Evolutionary conservation across 2,113 vertebrate species (phyloP), one percentile per base, ranked within the genome.

Genomic region (Myotis lucifugus): DNA sequence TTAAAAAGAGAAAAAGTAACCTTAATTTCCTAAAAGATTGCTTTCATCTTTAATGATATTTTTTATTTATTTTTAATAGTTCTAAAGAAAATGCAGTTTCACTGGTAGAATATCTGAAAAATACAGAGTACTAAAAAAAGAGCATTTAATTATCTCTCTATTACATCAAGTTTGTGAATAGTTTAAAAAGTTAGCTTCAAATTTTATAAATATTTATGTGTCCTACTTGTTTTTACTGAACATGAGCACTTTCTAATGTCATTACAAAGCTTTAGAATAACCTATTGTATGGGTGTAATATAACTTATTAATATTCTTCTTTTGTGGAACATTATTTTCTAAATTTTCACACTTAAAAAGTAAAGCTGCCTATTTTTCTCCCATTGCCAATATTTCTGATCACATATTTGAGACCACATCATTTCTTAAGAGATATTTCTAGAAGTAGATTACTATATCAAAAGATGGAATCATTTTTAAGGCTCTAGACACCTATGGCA

Each of bases 61-160:
- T 4, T 90, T 93, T 70, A 27, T 82, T 91, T 81, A 81, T 69
- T 77, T 87, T 91, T 70, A 93, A n/a, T 56, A 19, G 59, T 85
- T 66, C 17, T 66, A 85, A 72, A 88, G 76, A 81, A 73, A 86
- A 46, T 64, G 2, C 77, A 54, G 61, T 34, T 25, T 88, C 37
- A 40, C 27, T 66, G 10, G 10, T 69, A 42, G 34, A 83, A 64
- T 90, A 79, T 84, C 61, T 89, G 25, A 42, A 95, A 82, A 85
- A 67, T 27, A 27, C 27, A 66, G 25, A 88, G 34, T n/a, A 46
- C 46, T 42, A 50, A 61, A 67, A 90, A 77, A 56, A 52, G 18
- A 72, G 70, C 59, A 77, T 83, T 73, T 95, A 78, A 46, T 78
- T 17, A 61, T 54, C 3, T 94, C 21, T 94, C 64, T 73, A 52